A percentile compares a stretch with the other conserved stretches of the same genome.
These are phyloP conservation scores for Drosophila falleni DNA, from an alignment of 2,888 invertebrate species.

Conservation along the genomic window DNA sequence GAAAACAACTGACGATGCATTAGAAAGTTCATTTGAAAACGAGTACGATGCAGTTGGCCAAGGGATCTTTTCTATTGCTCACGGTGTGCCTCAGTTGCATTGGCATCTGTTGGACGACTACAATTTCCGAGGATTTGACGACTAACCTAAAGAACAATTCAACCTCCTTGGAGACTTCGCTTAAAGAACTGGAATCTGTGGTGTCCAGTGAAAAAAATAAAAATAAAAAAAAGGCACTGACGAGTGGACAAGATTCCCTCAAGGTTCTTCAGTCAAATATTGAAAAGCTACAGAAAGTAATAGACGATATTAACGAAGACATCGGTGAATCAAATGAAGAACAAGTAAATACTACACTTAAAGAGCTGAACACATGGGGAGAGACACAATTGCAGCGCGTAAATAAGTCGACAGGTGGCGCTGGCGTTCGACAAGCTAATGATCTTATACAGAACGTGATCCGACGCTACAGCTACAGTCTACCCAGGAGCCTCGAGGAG, in stretches of 20 bases:
- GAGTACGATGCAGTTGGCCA: conserved; percentile 23
- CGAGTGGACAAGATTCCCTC: conserved; percentile 10
- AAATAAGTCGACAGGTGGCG: conserved; percentile 19
- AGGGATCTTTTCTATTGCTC: conserved; percentile 16
- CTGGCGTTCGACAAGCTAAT: conserved; percentile 17
- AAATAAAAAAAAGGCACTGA: conserved; percentile 24
- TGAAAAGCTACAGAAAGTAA: neutral
- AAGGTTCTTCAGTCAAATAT: neutral
- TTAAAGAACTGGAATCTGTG: neutral
- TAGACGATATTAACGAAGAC: conserved; percentile 7
- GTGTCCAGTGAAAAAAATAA: neutral
- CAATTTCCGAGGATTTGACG: too few species aligned
- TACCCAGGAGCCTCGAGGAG: conserved; percentile 20
- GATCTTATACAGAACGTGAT: conserved; percentile 19
- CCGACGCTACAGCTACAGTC: too few species aligned
- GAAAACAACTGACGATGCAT: neutral
- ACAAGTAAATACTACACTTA: neutral
- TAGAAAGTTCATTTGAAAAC: neutral
- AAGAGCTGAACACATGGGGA: conserved; percentile 28
- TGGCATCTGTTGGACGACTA: neutral
- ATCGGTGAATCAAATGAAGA: neutral
- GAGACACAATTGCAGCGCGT: conserved; percentile 33
- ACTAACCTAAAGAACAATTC: too few species aligned
- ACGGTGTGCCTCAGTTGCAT: conserved; percentile 12
- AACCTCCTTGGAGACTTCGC: too few species aligned